These are phyloP conservation scores for Hippoglossus stenolepis DNA, from an alignment of 2,113 vertebrate genomes.

Conservation along the genomic window DNA sequence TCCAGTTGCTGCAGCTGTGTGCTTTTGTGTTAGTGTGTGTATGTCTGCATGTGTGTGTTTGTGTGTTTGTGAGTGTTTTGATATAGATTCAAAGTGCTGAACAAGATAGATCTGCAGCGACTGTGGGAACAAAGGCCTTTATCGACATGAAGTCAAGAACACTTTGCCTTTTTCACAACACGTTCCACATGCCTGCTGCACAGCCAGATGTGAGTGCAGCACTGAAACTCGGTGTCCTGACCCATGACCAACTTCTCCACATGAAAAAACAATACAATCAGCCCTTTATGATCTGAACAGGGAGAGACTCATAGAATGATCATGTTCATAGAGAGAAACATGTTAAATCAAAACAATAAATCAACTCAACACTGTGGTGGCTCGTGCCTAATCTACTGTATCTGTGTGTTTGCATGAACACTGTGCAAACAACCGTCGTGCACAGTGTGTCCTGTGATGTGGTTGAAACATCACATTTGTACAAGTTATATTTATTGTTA, in stretches of 20 bases:
- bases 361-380: no score
- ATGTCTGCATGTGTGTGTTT: background rate
- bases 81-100: slow-evolving; percentile 16
- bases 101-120: slow-evolving; percentile 18
- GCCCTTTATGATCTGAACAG: slow-evolving; percentile 3
- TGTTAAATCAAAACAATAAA: background rate
- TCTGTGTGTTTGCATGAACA: no score
- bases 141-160: slow-evolving; percentile 22
- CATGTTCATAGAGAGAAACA: background rate
- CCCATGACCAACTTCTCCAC: slow-evolving; percentile 25
- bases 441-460: no score
- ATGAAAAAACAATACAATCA: background rate
- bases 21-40: background rate
- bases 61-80: background rate
- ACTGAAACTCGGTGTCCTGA: background rate
- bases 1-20: background rate
- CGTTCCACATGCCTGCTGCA: slow-evolving; percentile 10
- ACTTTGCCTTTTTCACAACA: background rate
- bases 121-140: slow-evolving; percentile 20
- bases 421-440: no score
- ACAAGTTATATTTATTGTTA: no score
- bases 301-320: background rate
- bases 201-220: slow-evolving; percentile 34
- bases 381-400: background rate
- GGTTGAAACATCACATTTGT: no score